Conservation (phyloP, 2,113 vertebrate genomes). For the Cheirogaleus medius region DNA sequence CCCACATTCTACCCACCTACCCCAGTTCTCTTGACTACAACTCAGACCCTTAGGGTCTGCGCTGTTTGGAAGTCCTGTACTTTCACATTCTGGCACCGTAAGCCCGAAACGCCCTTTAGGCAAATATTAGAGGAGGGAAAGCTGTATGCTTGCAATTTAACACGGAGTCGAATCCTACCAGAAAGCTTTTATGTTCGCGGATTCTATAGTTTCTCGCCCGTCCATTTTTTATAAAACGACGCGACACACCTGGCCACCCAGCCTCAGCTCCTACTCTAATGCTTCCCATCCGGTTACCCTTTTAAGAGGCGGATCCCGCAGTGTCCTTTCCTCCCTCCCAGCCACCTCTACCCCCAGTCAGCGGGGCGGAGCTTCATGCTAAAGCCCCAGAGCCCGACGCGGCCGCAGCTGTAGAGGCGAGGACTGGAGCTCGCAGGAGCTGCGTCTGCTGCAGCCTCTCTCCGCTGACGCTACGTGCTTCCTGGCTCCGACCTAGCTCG, state of each 20-base stretch:
- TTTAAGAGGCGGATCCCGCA: constrained; percentile 79
- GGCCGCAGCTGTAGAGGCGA: not conserved
- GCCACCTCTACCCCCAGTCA: constrained; percentile 69
- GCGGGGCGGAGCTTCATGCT: constrained; percentile 70
- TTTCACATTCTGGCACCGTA: constrained; percentile 20
- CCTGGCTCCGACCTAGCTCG: not conserved
- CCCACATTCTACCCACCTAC: not conserved
- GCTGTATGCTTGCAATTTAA: not conserved
- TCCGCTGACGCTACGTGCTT: not conserved
- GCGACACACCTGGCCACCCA: constrained; percentile 43
- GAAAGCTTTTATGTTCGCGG: not conserved
- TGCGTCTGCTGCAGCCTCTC: constrained; percentile 43
- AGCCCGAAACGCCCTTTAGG: not conserved
- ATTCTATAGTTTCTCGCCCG: not conserved
- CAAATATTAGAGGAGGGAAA: not conserved
- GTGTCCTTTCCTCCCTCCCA: constrained; percentile 69
- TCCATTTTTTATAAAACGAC: not conserved
- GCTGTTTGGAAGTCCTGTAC: constrained; percentile 35
- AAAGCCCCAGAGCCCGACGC: constrained; percentile 53
- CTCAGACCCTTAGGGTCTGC: not conserved
- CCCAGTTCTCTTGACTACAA: not conserved
- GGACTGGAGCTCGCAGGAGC: not conserved
- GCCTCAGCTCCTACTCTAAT: not conserved
- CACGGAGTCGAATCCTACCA: not conserved
- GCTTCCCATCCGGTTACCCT: constrained; percentile 55